A percentile compares a stretch with the other conserved stretches of the same genome.
Evolutionary conservation across 1,140 invertebrate genomes (phyloP).

Genomic region (Eubasilissa regina): DNA sequence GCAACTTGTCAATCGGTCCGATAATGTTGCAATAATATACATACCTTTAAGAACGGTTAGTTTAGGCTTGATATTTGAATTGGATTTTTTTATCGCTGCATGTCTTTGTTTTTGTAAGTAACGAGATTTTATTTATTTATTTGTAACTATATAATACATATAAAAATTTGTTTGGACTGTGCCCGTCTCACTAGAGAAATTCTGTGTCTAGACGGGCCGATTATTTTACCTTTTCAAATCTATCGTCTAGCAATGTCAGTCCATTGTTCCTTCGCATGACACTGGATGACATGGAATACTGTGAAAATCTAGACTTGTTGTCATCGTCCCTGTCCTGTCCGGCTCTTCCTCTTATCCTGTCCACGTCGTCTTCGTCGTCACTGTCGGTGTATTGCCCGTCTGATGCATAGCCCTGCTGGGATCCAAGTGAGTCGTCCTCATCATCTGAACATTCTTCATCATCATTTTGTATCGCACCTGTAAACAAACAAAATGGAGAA

Average conservation of each 20-base stretch:
- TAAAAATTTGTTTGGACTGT: no score
- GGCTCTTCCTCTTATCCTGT: slow-evolving; percentile 69
- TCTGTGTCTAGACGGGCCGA: not conserved
- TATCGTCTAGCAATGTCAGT: slow-evolving; percentile 87
- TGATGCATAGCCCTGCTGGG: slow-evolving; percentile 65
- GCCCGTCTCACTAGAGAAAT: no score
- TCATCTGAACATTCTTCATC: slow-evolving; percentile 69
- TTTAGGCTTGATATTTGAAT: no score
- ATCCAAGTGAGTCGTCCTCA: slow-evolving; percentile 69
- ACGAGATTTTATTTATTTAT: no score
- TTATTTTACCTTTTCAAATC: slow-evolving; percentile 88
- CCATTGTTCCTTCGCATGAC: slow-evolving; percentile 90
- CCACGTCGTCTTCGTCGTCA: slow-evolving; percentile 64
- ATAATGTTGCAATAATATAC: no score
- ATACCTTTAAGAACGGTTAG: no score
- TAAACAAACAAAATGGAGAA: slow-evolving; percentile 36
- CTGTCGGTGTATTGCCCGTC: slow-evolving; percentile 63
- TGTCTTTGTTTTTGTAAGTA: no score
- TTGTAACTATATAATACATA: no score
- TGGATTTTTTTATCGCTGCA: no score
- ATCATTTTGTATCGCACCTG: slow-evolving; percentile 61
- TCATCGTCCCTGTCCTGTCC: slow-evolving; percentile 80
- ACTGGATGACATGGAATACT: slow-evolving; percentile 95
- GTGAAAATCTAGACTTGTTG: slow-evolving; percentile 91
- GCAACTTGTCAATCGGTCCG: no score